phyloP scores from a whole-genome alignment of 2,797 vertebrate genomes.

The Taeniopygia guttata region DNA sequence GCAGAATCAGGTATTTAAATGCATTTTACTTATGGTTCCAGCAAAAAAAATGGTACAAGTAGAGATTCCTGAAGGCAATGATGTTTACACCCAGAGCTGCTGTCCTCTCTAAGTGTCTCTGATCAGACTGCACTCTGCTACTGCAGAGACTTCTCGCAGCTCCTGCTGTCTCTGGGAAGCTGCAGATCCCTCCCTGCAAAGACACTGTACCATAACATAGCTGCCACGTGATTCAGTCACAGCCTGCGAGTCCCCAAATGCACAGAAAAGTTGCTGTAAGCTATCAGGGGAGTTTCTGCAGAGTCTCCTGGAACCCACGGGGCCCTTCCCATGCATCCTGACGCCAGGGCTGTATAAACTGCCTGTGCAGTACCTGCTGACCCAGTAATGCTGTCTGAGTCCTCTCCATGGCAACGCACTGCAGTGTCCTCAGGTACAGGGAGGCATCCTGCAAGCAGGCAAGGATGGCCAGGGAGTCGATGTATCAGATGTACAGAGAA shows the following conservation, averaged over 20 bases:
- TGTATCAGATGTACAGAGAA: neutral
- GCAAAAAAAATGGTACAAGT: neutral
- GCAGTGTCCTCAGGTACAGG: neutral
- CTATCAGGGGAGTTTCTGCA: neutral
- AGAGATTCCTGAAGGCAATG: neutral
- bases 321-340: neutral
- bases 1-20: neutral
- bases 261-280: neutral
- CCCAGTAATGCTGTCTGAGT: neutral
- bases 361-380: neutral
- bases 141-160: neutral
- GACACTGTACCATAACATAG: neutral
- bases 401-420: slow-evolving; percentile 60
- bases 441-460: neutral
- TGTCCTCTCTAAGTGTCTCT: neutral
- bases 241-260: neutral
- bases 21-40: neutral
- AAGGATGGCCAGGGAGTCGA: neutral
- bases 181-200: neutral
- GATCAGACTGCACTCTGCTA: neutral
- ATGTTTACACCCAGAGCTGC: neutral
- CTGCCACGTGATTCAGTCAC: neutral
- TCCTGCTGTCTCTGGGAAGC: neutral
- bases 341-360: neutral
- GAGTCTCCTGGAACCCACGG: neutral